These are phyloP conservation scores for Seira musarum DNA, from an alignment of 2,888 invertebrate genomes.

Conservation along the genomic window DNA sequence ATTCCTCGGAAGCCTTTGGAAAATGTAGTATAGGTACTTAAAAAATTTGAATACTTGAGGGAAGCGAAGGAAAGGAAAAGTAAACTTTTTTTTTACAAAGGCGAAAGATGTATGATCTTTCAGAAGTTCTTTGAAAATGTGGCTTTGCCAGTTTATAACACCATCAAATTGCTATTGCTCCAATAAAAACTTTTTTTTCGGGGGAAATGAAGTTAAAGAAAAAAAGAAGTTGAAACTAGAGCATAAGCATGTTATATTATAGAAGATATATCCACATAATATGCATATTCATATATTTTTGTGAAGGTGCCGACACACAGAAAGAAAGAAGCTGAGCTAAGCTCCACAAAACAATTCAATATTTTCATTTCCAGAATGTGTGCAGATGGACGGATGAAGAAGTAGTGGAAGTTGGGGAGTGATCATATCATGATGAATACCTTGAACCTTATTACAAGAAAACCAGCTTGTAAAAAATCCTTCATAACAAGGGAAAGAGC, in stretches of 20 bases:
- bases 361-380: too few relatives aligned
- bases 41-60: too few relatives aligned
- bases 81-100: too few relatives aligned
- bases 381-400: too few relatives aligned
- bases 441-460: neutral
- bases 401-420: too few relatives aligned
- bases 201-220: neutral
- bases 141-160: constrained; percentile 51
- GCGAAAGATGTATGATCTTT: too few relatives aligned
- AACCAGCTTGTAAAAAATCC: constrained; percentile 40
- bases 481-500: neutral
- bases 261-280: neutral
- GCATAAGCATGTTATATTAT: constrained; percentile 23
- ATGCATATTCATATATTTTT: constrained; percentile 34
- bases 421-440: too few relatives aligned
- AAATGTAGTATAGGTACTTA: too few relatives aligned
- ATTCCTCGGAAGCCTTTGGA: too few relatives aligned
- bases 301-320: constrained; percentile 45
- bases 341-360: too few relatives aligned
- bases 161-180: constrained; percentile 43
- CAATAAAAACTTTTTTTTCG: constrained; percentile 42
- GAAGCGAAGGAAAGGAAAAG: too few relatives aligned
- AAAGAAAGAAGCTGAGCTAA: constrained; percentile 22
- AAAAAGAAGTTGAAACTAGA: constrained; percentile 38
- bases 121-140: constrained; percentile 5